Conservation (phyloP, 2,797 vertebrate species). For the Lerista edwardsae region DNA sequence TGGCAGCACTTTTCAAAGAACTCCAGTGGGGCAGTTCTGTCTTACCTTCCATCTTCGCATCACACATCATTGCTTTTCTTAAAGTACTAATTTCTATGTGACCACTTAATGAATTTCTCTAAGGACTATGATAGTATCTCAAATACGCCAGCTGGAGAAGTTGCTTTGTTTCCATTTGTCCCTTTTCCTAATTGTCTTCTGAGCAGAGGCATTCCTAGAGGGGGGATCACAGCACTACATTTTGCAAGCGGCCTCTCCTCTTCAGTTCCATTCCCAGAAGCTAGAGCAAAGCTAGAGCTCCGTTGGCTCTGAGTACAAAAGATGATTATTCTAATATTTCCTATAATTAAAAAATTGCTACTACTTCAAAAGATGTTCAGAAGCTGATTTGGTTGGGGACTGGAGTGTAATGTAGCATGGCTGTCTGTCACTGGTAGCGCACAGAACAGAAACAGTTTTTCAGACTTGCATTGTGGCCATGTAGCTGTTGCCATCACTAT, state of each 20-base stretch:
- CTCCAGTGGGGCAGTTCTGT: too few relatives aligned
- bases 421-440: not conserved
- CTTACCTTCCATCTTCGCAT: too few relatives aligned
- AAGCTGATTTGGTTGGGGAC: not conserved
- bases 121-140: slow-evolving; percentile 14
- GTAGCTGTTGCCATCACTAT: too few relatives aligned
- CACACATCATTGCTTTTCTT: too few relatives aligned
- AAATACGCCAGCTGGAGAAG: not conserved
- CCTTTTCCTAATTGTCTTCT: not conserved
- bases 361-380: not conserved
- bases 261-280: too few relatives aligned
- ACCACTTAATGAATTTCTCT: not conserved
- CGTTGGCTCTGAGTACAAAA: too few relatives aligned
- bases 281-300: too few relatives aligned
- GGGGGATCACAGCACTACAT: too few relatives aligned
- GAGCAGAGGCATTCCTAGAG: too few relatives aligned
- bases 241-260: too few relatives aligned
- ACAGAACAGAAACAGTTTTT: not conserved
- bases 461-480: too few relatives aligned
- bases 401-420: not conserved
- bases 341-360: not conserved
- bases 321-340: not conserved
- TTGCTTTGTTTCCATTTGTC: not conserved
- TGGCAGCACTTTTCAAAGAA: too few relatives aligned
- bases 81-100: not conserved